phyloP scores from a whole-genome alignment of 2,113 vertebrate species.

The Rhynchopsitta pachyrhyncha region DNA sequence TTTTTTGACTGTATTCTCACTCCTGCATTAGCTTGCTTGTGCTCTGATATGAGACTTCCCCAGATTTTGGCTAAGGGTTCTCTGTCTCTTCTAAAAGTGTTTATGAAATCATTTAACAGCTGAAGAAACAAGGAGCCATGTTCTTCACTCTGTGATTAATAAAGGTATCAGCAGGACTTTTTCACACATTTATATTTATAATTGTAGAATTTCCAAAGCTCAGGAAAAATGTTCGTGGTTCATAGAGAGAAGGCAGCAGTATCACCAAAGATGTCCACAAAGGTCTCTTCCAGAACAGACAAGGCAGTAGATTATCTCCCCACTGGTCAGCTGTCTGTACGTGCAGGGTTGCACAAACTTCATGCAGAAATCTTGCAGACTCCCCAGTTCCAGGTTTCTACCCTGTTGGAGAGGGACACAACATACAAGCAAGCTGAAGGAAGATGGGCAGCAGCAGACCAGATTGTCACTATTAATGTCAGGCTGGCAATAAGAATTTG shows the following conservation, averaged over 20 bases:
- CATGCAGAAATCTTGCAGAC: background rate
- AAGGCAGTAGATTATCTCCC: background rate
- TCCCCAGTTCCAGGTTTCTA: background rate
- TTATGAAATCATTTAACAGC: background rate
- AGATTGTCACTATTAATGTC: background rate
- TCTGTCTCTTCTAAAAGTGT: background rate
- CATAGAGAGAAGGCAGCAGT: background rate
- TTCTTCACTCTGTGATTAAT: background rate
- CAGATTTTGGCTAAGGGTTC: background rate
- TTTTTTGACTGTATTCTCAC: background rate
- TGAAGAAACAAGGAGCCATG: background rate
- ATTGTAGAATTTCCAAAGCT: background rate
- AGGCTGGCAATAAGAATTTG: background rate
- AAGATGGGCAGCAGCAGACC: background rate
- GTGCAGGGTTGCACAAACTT: background rate
- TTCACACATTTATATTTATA: background rate
- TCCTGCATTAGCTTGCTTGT: background rate
- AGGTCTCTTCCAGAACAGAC: background rate
- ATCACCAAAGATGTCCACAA: background rate
- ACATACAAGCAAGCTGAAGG: background rate
- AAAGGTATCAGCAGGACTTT: background rate
- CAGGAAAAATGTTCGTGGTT: background rate
- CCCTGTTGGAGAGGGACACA: background rate
- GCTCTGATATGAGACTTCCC: background rate
- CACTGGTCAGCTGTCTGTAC: background rate